A percentile compares a stretch with the other conserved stretches of the same genome.
Evolutionary conservation across 2,797 vertebrate species (phyloP).

Genomic region (Falco peregrinus): DNA sequence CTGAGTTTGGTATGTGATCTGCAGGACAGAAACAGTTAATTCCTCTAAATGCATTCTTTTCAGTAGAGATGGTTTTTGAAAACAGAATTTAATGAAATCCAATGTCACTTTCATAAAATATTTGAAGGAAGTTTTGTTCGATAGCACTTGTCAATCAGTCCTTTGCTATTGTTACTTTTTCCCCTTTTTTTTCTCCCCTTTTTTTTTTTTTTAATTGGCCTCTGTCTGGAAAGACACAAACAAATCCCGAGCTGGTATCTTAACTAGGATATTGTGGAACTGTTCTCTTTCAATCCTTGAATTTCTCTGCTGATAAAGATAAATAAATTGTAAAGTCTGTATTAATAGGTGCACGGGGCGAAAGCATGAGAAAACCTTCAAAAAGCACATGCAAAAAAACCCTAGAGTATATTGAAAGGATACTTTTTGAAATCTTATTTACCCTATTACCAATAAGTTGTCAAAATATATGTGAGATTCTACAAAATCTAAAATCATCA

Average conservation of each 20-base stretch:
- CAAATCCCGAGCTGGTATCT: constrained; percentile 56
- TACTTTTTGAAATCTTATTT: not conserved
- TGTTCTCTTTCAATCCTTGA: not conserved
- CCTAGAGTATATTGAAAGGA: not conserved
- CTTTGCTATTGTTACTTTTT: constrained; percentile 25
- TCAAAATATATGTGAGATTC: not conserved
- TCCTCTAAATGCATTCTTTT: constrained; percentile 49
- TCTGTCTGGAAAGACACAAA: constrained; percentile 60
- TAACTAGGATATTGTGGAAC: constrained; percentile 20
- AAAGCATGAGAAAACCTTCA: not conserved
- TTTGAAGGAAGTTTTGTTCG: constrained; percentile 57
- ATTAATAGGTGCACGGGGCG: not conserved
- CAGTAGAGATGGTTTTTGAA: constrained; percentile 53
- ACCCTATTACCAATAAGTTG: not conserved
- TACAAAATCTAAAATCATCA: not conserved
- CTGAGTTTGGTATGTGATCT: not conserved
- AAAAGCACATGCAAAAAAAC: not conserved
- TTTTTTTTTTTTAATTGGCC: constrained; percentile 45
- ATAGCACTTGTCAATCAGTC: constrained; percentile 66
- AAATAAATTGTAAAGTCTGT: not conserved
- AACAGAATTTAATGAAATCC: constrained; percentile 69
- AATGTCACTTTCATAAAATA: constrained; percentile 70
- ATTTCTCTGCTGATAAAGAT: not conserved
- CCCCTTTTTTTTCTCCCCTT: not conserved
- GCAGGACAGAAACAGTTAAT: constrained; percentile 64